These are phyloP conservation scores for Pampusana beccarii DNA, from an alignment of 2,113 vertebrate species.

Conservation along the genomic window DNA sequence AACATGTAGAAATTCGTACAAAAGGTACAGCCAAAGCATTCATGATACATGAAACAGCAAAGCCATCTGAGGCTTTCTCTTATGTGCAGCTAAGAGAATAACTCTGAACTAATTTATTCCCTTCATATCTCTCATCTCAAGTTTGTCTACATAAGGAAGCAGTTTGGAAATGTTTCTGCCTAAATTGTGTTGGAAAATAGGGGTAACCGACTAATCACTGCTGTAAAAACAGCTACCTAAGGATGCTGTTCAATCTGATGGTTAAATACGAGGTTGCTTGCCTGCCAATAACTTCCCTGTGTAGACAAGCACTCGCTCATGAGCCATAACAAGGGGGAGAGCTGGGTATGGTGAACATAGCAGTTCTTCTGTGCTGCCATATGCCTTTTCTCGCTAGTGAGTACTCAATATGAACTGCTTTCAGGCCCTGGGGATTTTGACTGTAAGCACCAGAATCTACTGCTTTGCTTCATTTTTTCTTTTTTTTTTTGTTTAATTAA, in stretches of 20 bases:
- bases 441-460: neutral
- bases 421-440: neutral
- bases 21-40: neutral
- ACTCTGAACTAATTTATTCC: constrained; percentile 31
- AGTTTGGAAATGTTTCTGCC: neutral
- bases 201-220: neutral
- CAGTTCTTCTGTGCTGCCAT: constrained; percentile 27
- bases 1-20: neutral
- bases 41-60: constrained; percentile 30
- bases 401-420: neutral
- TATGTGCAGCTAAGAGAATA: neutral
- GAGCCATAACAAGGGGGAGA: neutral
- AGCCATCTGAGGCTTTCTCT: constrained; percentile 41
- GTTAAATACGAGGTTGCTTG: neutral
- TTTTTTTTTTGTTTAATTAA: neutral
- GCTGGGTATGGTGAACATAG: neutral
- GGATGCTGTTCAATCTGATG: neutral
- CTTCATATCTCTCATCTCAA: neutral
- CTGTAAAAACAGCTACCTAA: neutral
- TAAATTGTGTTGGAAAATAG: neutral
- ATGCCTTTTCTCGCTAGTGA: neutral
- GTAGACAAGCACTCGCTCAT: neutral
- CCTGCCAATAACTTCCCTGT: neutral
- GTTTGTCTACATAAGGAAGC: constrained; percentile 15
- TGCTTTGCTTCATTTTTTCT: neutral